Evolutionary conservation across 2,113 vertebrate species (phyloP).

Genomic region (Oreotrochilus melanogaster): DNA sequence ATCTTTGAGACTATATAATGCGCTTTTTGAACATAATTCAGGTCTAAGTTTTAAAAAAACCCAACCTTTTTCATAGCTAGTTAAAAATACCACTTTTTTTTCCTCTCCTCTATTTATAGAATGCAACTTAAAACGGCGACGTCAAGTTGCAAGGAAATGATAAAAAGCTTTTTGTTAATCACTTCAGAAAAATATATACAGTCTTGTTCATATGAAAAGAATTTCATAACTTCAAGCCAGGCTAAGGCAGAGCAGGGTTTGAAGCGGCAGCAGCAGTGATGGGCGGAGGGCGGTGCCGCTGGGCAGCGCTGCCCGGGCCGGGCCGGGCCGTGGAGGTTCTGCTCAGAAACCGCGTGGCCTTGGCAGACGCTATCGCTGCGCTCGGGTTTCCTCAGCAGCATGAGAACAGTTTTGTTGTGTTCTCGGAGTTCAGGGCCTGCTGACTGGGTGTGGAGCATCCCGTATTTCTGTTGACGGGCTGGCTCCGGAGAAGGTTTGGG

Average conservation of each 20-base stretch:
- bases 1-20: neutral
- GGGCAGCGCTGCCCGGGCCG: rapidly evolving
- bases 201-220: neutral
- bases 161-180: neutral
- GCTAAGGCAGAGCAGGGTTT: rapidly evolving
- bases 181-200: neutral
- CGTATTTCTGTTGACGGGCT: neutral
- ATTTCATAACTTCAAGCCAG: rapidly evolving
- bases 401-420: rapidly evolving
- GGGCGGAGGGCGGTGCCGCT: rapidly evolving
- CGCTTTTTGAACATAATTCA: neutral
- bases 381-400: neutral
- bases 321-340: neutral
- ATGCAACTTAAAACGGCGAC: neutral
- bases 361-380: rapidly evolving
- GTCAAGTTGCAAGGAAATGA: neutral
- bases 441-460: neutral
- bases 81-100: neutral
- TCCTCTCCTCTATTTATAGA: neutral
- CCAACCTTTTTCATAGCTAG: too few species aligned
- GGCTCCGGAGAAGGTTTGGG: neutral
- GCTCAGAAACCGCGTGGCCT: rapidly evolving
- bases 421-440: neutral
- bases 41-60: neutral
- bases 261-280: rapidly evolving